These are phyloP conservation scores for Myopa tessellatipennis DNA, from an alignment of 2,888 invertebrate genomes.

Conservation along the genomic window DNA sequence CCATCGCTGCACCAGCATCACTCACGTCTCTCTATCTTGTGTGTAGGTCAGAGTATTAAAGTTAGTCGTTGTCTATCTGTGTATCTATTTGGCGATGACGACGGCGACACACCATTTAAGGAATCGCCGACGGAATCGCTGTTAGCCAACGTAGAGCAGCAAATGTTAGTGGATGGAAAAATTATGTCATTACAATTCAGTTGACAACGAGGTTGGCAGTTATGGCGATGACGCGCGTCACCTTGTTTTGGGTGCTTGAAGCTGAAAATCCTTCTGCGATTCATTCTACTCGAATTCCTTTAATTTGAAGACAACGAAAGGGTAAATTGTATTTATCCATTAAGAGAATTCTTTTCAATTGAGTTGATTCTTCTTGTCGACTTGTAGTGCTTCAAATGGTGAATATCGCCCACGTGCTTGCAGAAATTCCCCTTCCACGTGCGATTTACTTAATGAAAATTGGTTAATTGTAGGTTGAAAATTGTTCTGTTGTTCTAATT, in stretches of 20 bases:
- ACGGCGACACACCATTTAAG: constrained; percentile 22
- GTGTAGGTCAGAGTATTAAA: neutral
- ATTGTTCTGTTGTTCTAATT: too few relatives aligned
- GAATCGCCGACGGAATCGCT: constrained; percentile 2
- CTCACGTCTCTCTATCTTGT: neutral
- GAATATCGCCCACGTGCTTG: too few relatives aligned
- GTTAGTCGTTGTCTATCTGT: constrained; percentile 3
- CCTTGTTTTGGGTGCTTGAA: neutral
- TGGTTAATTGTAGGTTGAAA: too few relatives aligned
- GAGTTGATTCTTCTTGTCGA: neutral
- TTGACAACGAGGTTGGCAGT: neutral
- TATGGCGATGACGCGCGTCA: constrained; percentile 15
- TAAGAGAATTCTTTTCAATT: neutral
- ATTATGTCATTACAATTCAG: constrained; percentile 30
- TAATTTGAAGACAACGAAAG: neutral
- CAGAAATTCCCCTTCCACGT: too few relatives aligned
- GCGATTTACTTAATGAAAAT: too few relatives aligned
- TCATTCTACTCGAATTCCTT: too few relatives aligned
- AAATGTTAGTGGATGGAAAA: neutral
- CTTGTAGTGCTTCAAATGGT: too few relatives aligned
- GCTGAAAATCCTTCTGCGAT: too few relatives aligned
- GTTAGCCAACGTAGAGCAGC: neutral
- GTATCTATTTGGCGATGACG: neutral
- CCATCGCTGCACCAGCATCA: neutral
- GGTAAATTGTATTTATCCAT: too few relatives aligned